Percentiles rank a stretch among this genome's conserved stretches.
phyloP scores from a whole-genome alignment of 2,113 vertebrate genomes.

The Mugil cephalus region DNA sequence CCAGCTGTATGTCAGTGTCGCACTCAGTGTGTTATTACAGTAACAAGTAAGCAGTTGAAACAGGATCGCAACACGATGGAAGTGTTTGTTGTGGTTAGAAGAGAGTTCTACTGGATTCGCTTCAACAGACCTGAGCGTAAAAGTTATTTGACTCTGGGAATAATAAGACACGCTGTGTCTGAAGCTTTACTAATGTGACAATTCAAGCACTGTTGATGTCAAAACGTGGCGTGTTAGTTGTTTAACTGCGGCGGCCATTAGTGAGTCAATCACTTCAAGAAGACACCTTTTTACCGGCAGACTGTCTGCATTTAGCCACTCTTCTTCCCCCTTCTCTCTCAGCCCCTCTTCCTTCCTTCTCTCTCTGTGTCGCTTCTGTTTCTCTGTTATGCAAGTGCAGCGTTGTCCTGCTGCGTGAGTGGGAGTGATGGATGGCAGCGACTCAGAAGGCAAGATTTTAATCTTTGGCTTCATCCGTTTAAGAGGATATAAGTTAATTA shows the following conservation, averaged over 20 bases:
- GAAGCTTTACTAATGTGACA: too few relatives aligned
- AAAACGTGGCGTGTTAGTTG: neutral
- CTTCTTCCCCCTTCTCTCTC: constrained; percentile 6
- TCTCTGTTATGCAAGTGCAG: constrained; percentile 12
- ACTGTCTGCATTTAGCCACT: constrained; percentile 12
- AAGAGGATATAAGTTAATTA: constrained; percentile 3
- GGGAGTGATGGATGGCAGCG: constrained; percentile 23
- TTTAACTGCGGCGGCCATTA: neutral
- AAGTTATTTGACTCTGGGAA: neutral
- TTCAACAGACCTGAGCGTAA: neutral
- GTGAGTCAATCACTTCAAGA: neutral
- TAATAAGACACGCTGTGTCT: neutral
- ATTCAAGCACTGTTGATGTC: too few relatives aligned
- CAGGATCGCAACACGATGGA: neutral
- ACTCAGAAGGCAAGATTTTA: constrained; percentile 5
- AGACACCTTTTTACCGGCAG: neutral
- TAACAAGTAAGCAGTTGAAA: neutral
- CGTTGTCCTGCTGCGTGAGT: constrained; percentile 24
- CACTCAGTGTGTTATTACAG: constrained; percentile 26
- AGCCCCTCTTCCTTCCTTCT: constrained; percentile 16
- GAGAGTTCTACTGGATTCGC: neutral
- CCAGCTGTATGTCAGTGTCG: constrained; percentile 24
- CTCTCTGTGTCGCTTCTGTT: constrained; percentile 16
- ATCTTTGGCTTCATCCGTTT: neutral
- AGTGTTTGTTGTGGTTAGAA: constrained; percentile 4